Evolutionary conservation across 2,113 vertebrate species (phyloP).

Genomic region (Seriola rivoliana): DNA sequence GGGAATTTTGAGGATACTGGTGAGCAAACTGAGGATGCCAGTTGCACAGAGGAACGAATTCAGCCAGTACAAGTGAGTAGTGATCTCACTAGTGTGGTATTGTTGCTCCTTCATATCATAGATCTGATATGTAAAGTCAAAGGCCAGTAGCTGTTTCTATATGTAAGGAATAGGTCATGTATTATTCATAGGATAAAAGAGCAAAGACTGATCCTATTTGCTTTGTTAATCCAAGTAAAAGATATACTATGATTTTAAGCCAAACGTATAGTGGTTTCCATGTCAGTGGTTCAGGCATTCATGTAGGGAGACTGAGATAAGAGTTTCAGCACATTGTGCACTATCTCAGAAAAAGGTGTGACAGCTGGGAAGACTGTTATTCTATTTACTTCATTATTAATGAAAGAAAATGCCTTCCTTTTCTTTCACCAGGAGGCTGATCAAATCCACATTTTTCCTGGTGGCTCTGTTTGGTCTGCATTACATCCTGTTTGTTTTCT

Average conservation of each 20-base stretch:
- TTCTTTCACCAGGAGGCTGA: conserved; percentile 87
- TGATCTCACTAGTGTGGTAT: neutral
- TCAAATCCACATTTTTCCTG: conserved; percentile 93
- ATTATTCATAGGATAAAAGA: neutral
- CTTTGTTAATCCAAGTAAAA: neutral
- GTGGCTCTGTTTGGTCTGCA: conserved; percentile 95
- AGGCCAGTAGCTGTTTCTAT: too few relatives aligned
- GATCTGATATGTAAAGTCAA: neutral
- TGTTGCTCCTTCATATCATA: too few relatives aligned
- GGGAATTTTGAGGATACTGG: conserved; percentile 81
- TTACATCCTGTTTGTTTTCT: conserved; percentile 92
- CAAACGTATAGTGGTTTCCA: too few relatives aligned
- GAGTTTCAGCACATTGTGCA: neutral
- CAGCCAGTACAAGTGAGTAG: conserved; percentile 82
- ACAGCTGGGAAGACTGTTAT: neutral
- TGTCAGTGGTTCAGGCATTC: too few relatives aligned
- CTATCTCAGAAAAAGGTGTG: too few relatives aligned
- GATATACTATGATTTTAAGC: too few relatives aligned
- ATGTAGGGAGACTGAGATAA: neutral
- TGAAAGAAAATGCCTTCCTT: neutral
- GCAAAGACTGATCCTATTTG: neutral
- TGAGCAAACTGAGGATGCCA: conserved; percentile 81
- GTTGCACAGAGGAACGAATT: conserved; percentile 80
- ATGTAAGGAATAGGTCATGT: neutral
- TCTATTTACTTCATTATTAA: neutral